phyloP scores from a whole-genome alignment of 2,113 vertebrate genomes.

The Thryonomys swinderianus region DNA sequence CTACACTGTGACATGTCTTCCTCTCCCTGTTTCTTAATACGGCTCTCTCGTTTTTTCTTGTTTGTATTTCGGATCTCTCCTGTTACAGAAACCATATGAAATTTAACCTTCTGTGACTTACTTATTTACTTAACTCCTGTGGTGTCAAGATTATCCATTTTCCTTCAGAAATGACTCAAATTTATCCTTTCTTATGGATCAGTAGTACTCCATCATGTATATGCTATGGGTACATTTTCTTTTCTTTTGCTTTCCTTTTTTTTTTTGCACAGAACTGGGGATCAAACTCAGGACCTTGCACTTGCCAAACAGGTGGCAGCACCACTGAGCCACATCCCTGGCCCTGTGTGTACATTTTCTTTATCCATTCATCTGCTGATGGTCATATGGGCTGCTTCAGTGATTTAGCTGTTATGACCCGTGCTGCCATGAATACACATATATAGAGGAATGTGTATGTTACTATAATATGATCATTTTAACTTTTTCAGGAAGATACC shows the following conservation, averaged over 20 bases:
- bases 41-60: neutral
- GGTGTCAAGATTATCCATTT: neutral
- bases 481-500: too few relatives aligned
- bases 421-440: neutral
- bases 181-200: neutral
- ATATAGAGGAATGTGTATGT: neutral
- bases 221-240: neutral
- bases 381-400: neutral
- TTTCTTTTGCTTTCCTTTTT: too few relatives aligned
- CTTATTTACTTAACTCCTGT: neutral
- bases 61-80: neutral
- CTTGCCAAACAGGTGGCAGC: too few relatives aligned
- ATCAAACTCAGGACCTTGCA: too few relatives aligned
- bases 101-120: neutral
- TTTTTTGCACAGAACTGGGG: too few relatives aligned
- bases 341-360: too few relatives aligned
- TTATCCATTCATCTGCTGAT: neutral
- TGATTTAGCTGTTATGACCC: neutral
- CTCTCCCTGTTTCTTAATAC: neutral
- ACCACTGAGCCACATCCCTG: too few relatives aligned
- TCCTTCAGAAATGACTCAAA: neutral
- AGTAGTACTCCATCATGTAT: neutral
- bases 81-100: neutral
- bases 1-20: neutral
- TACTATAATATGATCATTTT: neutral